phyloP scores from a whole-genome alignment of 2,797 vertebrate genomes.

The Peromyscus aztecus region DNA sequence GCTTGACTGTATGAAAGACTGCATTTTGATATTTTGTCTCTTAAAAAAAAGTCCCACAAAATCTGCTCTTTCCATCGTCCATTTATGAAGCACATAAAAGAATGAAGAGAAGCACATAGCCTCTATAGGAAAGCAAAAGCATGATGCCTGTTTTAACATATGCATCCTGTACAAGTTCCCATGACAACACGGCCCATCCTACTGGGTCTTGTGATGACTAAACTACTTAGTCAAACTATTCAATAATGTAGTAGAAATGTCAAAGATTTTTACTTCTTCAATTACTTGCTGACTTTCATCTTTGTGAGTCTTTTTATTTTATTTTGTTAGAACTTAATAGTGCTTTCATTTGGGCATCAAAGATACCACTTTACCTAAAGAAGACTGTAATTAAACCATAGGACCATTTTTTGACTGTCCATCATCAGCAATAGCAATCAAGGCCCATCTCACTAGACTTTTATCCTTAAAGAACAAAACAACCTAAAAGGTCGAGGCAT shows the following conservation, averaged over 20 bases:
- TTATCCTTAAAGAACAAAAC: slow-evolving; percentile 19
- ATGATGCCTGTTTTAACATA: neutral
- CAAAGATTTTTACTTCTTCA: slow-evolving; percentile 9
- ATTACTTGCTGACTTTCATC: slow-evolving; percentile 43
- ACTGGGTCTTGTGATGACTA: neutral
- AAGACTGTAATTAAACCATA: neutral
- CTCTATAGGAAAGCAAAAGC: neutral
- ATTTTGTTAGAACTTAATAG: slow-evolving; percentile 51
- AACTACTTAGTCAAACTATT: slow-evolving; percentile 40
- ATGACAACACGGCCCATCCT: neutral
- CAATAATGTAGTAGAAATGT: slow-evolving; percentile 16
- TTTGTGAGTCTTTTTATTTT: slow-evolving; percentile 56
- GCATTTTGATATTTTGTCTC: neutral
- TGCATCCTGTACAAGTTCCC: neutral
- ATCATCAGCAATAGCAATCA: neutral
- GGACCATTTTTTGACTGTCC: neutral
- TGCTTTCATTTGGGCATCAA: slow-evolving; percentile 61
- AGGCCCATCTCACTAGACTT: slow-evolving; percentile 2
- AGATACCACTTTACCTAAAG: slow-evolving; percentile 7
- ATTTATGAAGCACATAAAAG: neutral
- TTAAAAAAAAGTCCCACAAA: neutral
- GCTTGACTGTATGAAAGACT: slow-evolving; percentile 15
- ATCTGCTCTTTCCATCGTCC: neutral
- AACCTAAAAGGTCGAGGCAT: neutral
- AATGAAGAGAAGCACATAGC: neutral